Percentiles rank a stretch among this genome's conserved stretches.
Conservation (phyloP, 2,797 vertebrate genomes). For the Oreochromis mossambicus region DNA sequence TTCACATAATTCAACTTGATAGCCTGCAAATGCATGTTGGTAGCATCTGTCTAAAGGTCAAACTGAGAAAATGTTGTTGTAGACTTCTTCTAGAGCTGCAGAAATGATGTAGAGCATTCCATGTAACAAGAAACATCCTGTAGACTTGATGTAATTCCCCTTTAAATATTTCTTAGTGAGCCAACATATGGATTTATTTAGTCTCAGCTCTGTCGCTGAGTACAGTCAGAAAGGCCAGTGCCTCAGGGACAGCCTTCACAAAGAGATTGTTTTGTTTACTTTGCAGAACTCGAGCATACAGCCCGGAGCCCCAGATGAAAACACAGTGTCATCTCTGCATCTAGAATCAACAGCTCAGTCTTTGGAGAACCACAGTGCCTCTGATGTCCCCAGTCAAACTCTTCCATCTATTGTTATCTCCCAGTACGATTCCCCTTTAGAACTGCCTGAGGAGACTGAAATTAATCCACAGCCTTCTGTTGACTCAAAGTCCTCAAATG, state of each 20-base stretch:
- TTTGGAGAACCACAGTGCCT: conserved; percentile 3
- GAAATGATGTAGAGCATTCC: too few species aligned
- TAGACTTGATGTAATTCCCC: background rate
- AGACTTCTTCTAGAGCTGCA: too few species aligned
- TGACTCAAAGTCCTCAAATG: background rate
- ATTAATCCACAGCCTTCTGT: background rate
- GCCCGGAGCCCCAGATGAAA: conserved; percentile 41
- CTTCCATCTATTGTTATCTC: conserved; percentile 56
- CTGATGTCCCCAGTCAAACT: background rate
- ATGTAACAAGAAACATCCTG: too few species aligned
- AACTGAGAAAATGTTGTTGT: too few species aligned
- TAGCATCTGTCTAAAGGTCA: too few species aligned
- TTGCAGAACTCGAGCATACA: conserved; percentile 47
- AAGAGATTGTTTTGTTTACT: conserved; percentile 22
- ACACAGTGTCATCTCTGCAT: background rate
- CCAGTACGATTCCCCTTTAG: conserved; percentile 10
- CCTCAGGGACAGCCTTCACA: background rate
- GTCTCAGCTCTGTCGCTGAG: background rate
- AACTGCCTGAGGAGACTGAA: background rate
- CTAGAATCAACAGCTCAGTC: conserved; percentile 1
- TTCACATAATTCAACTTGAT: too few species aligned
- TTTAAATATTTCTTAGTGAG: background rate
- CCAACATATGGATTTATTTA: background rate
- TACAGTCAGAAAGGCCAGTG: background rate
- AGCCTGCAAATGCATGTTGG: too few species aligned